A percentile compares a stretch with the other conserved stretches of the same genome.
These are phyloP conservation scores for Grammomys dolichurus DNA, from an alignment of 2,113 vertebrate species.

Conservation along the genomic window DNA sequence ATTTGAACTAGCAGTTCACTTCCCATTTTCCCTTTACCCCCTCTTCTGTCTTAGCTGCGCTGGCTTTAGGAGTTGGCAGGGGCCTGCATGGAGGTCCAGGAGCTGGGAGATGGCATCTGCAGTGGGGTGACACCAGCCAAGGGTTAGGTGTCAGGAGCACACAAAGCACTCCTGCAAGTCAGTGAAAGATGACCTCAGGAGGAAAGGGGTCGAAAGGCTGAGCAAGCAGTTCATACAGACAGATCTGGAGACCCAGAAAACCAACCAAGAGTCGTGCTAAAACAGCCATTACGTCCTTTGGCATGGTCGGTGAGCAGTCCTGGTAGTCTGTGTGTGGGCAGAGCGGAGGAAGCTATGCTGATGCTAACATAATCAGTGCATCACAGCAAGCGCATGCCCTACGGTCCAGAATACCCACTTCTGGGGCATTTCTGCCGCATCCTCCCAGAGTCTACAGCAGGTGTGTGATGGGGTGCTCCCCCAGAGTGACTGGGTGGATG, in stretches of 20 bases:
- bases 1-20: background rate
- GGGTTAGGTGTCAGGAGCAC: background rate
- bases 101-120: background rate
- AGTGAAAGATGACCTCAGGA: background rate
- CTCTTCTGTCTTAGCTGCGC: background rate
- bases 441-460: background rate
- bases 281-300: background rate
- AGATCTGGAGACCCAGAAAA: background rate
- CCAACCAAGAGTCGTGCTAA: background rate
- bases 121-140: background rate
- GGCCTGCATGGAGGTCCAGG: background rate
- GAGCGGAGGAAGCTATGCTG: background rate
- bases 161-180: background rate
- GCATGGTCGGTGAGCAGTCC: background rate
- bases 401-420: background rate
- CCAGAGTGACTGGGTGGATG: fast-evolving
- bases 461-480: no score
- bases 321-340: background rate
- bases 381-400: background rate
- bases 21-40: background rate
- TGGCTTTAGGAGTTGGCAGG: background rate
- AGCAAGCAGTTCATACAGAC: background rate
- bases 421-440: background rate
- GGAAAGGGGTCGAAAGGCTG: background rate
- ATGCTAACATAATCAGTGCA: no score